Percentiles rank a stretch among this genome's conserved stretches.
Evolutionary conservation across 2,888 invertebrate species (phyloP).

Genomic region (Mactromeris polynyma): DNA sequence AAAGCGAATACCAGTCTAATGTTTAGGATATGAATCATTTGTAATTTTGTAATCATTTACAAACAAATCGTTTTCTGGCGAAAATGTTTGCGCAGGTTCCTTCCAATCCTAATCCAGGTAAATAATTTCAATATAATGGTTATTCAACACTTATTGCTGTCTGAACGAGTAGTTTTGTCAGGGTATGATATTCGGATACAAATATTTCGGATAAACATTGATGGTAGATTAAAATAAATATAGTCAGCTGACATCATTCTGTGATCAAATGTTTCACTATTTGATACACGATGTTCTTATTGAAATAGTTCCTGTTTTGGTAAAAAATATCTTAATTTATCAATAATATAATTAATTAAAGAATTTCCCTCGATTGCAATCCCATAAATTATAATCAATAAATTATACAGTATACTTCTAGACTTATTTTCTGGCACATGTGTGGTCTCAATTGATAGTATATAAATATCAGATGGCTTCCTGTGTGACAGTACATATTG

Average conservation of each 20-base stretch:
- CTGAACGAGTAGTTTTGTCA: not conserved
- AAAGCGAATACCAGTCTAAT: not conserved
- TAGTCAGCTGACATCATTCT: not conserved
- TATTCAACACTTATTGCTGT: not conserved
- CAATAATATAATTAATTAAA: too few species aligned
- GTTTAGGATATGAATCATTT: not conserved
- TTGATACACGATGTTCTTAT: too few species aligned
- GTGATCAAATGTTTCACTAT: not conserved
- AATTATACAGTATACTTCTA: too few species aligned
- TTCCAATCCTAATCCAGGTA: conserved; percentile 63
- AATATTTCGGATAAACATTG: not conserved
- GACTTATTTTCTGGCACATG: too few species aligned
- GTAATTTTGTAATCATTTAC: not conserved
- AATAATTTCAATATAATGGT: not conserved
- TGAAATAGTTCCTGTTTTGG: too few species aligned
- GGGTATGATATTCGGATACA: not conserved
- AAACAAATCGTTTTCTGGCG: not conserved
- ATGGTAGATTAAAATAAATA: not conserved
- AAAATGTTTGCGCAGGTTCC: conserved; percentile 81
- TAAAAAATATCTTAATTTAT: too few species aligned
- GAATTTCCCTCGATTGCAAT: too few species aligned
- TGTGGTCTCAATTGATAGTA: too few species aligned
- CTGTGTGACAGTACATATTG: too few species aligned
- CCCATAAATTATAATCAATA: too few species aligned
- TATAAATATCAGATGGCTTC: too few species aligned